Conservation (phyloP, 2,113 vertebrate species). For the Notechis scutatus region DNA sequence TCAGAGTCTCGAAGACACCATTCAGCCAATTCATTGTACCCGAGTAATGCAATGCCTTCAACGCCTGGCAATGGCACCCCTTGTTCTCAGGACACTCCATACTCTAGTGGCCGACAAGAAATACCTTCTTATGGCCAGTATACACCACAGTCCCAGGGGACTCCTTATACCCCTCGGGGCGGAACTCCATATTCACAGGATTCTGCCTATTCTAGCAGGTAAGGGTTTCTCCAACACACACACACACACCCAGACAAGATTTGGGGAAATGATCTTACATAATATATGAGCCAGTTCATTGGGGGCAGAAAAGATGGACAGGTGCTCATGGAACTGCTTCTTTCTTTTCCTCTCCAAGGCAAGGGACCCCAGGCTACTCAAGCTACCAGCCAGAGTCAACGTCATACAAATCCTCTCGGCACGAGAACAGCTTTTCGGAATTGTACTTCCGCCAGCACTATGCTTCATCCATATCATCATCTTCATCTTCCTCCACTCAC, state of each 20-base stretch:
- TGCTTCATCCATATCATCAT: constrained; percentile 29
- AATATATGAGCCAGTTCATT: not conserved
- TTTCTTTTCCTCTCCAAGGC: constrained; percentile 54
- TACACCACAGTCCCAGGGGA: constrained; percentile 79
- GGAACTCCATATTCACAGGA: constrained; percentile 90
- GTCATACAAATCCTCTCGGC: constrained; percentile 62
- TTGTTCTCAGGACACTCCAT: constrained; percentile 79
- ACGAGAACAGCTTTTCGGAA: constrained; percentile 65
- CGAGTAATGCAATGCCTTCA: constrained; percentile 71
- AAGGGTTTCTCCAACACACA: not conserved
- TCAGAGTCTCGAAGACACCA: constrained; percentile 63
- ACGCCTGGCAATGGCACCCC: constrained; percentile 79
- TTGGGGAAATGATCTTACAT: too few relatives aligned
- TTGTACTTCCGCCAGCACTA: constrained; percentile 57
- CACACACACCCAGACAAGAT: not conserved
- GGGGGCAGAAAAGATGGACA: not conserved
- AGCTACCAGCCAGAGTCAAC: constrained; percentile 35
- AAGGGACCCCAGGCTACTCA: constrained; percentile 65
- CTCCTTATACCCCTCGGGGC: constrained; percentile 84
- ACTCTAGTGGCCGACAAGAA: constrained; percentile 78
- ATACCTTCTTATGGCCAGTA: constrained; percentile 82
- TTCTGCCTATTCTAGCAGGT: constrained; percentile 83
- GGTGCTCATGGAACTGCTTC: not conserved
- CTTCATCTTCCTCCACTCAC: constrained; percentile 60
- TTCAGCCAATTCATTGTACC: constrained; percentile 60